A percentile compares a stretch with the other conserved stretches of the same genome.
Conservation (phyloP, 2,888 invertebrate species). For the Caenorhabditis becei region DNA sequence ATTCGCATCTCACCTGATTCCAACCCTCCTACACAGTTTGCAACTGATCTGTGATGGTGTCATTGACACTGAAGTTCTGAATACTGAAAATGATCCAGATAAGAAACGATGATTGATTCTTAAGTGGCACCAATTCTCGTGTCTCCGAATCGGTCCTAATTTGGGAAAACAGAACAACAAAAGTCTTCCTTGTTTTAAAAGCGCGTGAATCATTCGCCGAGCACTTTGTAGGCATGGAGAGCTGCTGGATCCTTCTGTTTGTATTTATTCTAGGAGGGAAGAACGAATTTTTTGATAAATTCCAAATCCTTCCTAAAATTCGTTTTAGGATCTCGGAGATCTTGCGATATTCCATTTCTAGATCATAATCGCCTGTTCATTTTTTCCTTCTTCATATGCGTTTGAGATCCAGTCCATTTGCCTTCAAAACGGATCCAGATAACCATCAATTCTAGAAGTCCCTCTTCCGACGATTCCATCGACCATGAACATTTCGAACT, state of each 20-base stretch:
- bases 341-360: background rate
- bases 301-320: background rate
- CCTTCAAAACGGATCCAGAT: background rate
- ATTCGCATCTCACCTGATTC: background rate
- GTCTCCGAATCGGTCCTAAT: background rate
- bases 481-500: conserved; percentile 16
- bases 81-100: background rate
- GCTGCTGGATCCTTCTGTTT: too few species aligned
- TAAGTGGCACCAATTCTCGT: background rate
- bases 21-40: background rate
- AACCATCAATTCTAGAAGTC: conserved; percentile 3
- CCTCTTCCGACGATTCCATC: background rate
- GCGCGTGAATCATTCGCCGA: too few species aligned
- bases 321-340: background rate
- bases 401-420: background rate
- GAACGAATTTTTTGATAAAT: background rate
- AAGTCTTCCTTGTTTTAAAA: background rate
- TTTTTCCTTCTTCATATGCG: background rate
- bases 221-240: too few species aligned
- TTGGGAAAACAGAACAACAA: background rate
- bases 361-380: background rate
- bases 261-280: too few species aligned
- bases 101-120: background rate
- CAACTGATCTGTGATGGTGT: conserved; percentile 1
- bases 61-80: conserved; percentile 3